Evolutionary conservation across 2,113 vertebrate genomes (phyloP).

Genomic region (Barbus barbus): DNA sequence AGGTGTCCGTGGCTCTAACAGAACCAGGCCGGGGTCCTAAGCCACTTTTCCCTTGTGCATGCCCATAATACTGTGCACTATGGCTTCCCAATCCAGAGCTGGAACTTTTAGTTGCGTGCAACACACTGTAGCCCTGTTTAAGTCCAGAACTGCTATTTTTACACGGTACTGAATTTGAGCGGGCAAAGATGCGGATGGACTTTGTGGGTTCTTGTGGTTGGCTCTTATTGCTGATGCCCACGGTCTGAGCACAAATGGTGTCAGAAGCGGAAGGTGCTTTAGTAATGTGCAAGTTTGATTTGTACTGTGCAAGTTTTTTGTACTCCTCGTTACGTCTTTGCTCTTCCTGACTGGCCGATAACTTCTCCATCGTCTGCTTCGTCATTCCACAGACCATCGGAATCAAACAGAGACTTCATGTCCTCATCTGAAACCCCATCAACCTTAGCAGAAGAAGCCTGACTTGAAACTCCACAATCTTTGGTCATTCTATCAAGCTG

Average conservation of each 20-base stretch:
- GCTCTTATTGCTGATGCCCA: background rate
- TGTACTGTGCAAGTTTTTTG: no score
- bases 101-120: constrained; percentile 27
- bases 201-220: constrained; percentile 5
- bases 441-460: background rate
- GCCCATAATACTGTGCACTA: constrained; percentile 51
- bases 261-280: constrained; percentile 20
- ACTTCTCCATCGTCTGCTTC: constrained; percentile 82
- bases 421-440: constrained; percentile 49
- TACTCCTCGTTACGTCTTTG: background rate
- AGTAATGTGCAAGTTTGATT: no score
- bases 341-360: constrained; percentile 73
- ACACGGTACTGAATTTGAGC: constrained; percentile 47
- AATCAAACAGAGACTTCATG: constrained; percentile 48
- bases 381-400: constrained; percentile 78
- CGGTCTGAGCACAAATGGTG: background rate
- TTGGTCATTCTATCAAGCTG: background rate
- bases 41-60: constrained; percentile 57
- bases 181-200: background rate
- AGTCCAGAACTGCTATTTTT: background rate
- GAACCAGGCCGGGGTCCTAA: constrained; percentile 49
- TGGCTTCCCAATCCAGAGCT: constrained; percentile 49
- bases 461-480: background rate
- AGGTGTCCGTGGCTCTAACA: no score
- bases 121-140: background rate